Percentiles rank a stretch among this genome's conserved stretches.
These are phyloP conservation scores for Carcinoscorpius rotundicauda DNA, from an alignment of 1,140 invertebrate genomes.

Conservation along the genomic window DNA sequence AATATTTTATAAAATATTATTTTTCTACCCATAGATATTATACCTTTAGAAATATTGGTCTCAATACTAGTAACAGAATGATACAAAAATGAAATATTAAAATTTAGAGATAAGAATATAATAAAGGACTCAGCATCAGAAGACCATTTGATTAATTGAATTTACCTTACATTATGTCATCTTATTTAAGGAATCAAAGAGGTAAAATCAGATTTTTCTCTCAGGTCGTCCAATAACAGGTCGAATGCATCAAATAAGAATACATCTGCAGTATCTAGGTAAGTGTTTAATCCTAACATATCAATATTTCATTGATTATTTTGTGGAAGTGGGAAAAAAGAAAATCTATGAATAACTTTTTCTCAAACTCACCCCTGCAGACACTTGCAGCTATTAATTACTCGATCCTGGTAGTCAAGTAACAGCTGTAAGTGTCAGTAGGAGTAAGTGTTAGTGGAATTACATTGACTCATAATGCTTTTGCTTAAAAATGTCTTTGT, in stretches of 20 bases:
- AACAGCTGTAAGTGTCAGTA: background rate
- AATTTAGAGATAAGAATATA: too few species aligned
- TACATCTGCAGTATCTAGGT: slow-evolving; percentile 88
- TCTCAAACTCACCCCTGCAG: background rate
- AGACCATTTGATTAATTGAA: too few species aligned
- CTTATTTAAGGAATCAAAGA: background rate
- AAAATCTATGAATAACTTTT: background rate
- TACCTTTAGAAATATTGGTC: too few species aligned
- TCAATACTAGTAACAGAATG: too few species aligned
- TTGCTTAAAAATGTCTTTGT: too few species aligned
- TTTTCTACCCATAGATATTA: too few species aligned
- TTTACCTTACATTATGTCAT: background rate
- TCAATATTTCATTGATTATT: too few species aligned
- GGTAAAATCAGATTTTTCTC: background rate
- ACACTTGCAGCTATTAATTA: background rate
- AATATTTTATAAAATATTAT: too few species aligned
- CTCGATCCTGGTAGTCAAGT: background rate
- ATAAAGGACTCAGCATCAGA: too few species aligned
- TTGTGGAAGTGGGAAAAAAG: too few species aligned
- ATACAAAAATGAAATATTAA: too few species aligned
- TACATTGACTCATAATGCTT: too few species aligned
- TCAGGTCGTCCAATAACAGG: slow-evolving; percentile 59
- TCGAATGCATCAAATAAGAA: slow-evolving; percentile 95
- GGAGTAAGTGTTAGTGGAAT: background rate
- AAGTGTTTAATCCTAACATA: background rate